Percentiles rank a stretch among this genome's conserved stretches.
Conservation (phyloP, 2,113 vertebrate species). For the Saguinus imperator region DNA sequence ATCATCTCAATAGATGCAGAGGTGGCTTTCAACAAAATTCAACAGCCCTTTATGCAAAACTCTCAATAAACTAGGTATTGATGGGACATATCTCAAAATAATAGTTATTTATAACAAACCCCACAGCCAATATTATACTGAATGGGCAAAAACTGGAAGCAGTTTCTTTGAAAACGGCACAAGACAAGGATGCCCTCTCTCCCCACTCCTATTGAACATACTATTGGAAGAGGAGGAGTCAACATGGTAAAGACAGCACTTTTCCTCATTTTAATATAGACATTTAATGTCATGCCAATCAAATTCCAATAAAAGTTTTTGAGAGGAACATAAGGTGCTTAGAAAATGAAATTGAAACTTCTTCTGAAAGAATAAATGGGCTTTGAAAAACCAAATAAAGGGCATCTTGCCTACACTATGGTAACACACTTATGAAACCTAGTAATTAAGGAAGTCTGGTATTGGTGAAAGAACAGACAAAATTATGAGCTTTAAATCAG, state of each 20-base stretch:
- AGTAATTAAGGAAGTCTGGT: background rate
- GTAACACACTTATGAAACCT: background rate
- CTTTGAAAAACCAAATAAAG: background rate
- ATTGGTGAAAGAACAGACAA: background rate
- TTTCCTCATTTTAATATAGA: background rate
- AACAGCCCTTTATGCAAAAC: too few species aligned
- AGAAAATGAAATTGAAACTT: slow-evolving; percentile 36
- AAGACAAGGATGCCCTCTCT: too few species aligned
- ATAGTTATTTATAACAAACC: too few species aligned
- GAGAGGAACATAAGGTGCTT: background rate
- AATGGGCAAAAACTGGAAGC: too few species aligned
- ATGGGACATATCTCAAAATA: too few species aligned
- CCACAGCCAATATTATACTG: too few species aligned
- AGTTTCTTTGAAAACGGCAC: too few species aligned
- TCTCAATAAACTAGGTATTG: too few species aligned
- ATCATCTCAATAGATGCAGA: too few species aligned
- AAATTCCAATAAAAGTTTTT: background rate
- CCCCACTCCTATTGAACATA: too few species aligned
- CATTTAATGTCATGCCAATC: background rate
- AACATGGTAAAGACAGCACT: background rate
- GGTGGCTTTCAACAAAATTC: too few species aligned
- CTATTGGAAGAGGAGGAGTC: background rate
- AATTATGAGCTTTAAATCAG: background rate
- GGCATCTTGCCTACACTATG: background rate
- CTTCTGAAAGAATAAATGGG: background rate